A percentile compares a stretch with the other conserved stretches of the same genome.
Conservation (phyloP, 2,113 vertebrate genomes). For the Sardina pilchardus region DNA sequence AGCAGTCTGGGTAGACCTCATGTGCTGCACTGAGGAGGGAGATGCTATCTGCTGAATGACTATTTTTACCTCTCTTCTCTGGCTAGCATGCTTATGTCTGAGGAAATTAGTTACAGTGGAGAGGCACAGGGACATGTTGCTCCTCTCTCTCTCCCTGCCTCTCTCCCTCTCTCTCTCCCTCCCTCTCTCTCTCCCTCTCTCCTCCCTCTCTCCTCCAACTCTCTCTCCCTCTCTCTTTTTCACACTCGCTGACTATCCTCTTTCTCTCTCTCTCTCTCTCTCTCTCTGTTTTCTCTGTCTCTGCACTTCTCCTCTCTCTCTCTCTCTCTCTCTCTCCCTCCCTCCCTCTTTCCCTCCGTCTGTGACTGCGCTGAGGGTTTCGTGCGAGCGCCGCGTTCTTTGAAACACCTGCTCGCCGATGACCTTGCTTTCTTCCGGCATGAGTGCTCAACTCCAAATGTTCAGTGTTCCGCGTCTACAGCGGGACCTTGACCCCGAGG, state of each 20-base stretch:
- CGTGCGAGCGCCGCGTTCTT: constrained; percentile 23
- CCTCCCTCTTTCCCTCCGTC: constrained; percentile 11
- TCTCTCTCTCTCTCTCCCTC: constrained; percentile 33
- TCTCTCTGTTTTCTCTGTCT: background rate
- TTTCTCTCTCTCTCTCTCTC: background rate
- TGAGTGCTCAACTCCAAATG: constrained; percentile 59
- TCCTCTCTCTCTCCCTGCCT: background rate
- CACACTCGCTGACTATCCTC: background rate
- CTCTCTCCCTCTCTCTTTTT: background rate
- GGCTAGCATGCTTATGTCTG: background rate
- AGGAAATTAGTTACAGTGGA: constrained; percentile 9
- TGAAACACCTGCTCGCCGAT: constrained; percentile 46
- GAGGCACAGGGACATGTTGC: constrained; percentile 14
- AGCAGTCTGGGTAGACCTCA: background rate
- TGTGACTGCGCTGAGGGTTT: background rate
- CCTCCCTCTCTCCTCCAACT: background rate
- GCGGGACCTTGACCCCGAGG: constrained; percentile 64
- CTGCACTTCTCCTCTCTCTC: background rate
- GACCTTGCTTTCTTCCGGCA: constrained; percentile 48
- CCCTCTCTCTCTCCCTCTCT: background rate
- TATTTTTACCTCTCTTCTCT: background rate
- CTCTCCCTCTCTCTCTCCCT: constrained; percentile 30
- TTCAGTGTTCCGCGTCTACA: constrained; percentile 54
- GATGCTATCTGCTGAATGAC: background rate
- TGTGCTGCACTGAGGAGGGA: background rate